These are phyloP conservation scores for Amazona ochrocephala DNA, from an alignment of 2,797 vertebrate species.

Conservation along the genomic window DNA sequence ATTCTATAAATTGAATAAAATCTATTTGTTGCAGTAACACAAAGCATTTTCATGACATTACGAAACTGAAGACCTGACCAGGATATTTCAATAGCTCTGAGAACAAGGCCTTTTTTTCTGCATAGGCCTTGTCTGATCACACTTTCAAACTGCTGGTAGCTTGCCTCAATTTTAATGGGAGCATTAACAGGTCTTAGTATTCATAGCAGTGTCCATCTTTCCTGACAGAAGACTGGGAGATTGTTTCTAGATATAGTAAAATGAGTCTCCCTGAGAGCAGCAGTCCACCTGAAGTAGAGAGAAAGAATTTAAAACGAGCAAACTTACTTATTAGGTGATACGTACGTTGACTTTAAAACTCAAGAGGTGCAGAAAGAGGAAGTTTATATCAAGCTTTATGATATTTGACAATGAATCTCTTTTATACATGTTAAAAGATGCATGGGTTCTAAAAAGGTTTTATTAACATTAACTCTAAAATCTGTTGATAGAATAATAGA, in stretches of 20 bases:
- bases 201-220: background rate
- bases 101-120: background rate
- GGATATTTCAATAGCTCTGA: background rate
- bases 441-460: background rate
- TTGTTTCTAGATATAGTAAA: background rate
- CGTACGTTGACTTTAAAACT: background rate
- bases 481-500: background rate
- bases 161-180: background rate
- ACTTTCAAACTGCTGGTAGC: background rate
- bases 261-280: background rate
- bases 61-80: background rate
- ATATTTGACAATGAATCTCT: background rate
- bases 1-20: background rate
- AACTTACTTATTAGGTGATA: background rate
- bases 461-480: background rate
- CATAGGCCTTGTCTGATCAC: background rate
- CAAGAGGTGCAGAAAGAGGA: background rate
- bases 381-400: background rate
- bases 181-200: background rate
- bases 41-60: background rate
- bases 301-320: background rate
- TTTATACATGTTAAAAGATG: background rate
- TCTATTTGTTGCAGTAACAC: background rate
- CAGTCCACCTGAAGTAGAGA: background rate
- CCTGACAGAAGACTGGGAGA: background rate